These are phyloP conservation scores for Polyergus mexicanus DNA, from an alignment of 1,140 invertebrate species.

Conservation along the genomic window DNA sequence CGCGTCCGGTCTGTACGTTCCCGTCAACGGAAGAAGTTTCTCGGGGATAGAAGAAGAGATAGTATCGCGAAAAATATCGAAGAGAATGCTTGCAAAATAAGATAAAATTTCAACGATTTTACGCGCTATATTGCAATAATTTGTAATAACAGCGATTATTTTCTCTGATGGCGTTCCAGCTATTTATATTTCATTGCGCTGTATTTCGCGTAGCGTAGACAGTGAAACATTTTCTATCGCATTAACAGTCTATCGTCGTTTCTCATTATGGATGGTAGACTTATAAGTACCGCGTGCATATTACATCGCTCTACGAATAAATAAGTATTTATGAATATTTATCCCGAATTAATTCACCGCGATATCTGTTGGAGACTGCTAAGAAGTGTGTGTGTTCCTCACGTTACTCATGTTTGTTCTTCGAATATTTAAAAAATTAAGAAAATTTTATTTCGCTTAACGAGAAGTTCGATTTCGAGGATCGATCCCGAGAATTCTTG, in stretches of 20 bases:
- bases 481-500: neutral
- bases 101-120: constrained; percentile 30
- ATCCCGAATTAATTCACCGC: constrained; percentile 27
- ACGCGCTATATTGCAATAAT: constrained; percentile 4
- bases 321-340: constrained; percentile 55
- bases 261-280: constrained; percentile 40
- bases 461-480: neutral
- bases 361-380: neutral
- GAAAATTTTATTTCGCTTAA: neutral
- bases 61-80: constrained; percentile 32
- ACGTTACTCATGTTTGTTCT: neutral
- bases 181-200: neutral
- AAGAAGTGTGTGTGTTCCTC: neutral
- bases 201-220: neutral
- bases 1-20: constrained; percentile 56
- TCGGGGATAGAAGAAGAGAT: constrained; percentile 40
- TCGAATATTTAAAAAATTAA: neutral
- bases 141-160: constrained; percentile 16
- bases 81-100: constrained; percentile 16
- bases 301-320: constrained; percentile 44
- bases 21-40: constrained; percentile 28
- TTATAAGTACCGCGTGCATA: constrained; percentile 31
- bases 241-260: constrained; percentile 50
- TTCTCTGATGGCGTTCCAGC: neutral
- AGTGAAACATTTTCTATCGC: constrained; percentile 27